phyloP scores from a whole-genome alignment of 2,113 vertebrate genomes.

The Hypomesus transpacificus region DNA sequence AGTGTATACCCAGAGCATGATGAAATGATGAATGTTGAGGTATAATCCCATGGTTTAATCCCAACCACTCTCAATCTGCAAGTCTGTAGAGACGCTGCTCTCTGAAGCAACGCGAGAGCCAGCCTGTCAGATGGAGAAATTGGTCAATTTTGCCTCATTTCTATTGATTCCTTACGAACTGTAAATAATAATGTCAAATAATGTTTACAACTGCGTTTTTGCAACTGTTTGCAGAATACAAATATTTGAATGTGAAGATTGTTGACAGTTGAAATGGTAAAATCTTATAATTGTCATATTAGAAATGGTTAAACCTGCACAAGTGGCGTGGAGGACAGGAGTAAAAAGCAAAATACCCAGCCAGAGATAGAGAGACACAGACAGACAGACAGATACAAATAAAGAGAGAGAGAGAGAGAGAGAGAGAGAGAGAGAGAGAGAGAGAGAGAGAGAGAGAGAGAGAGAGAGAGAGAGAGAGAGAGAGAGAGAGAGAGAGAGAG shows the following conservation, averaged over 20 bases:
- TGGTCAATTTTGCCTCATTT: too few species aligned
- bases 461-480: conserved; percentile 17
- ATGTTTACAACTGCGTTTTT: too few species aligned
- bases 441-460: conserved; percentile 10
- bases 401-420: neutral
- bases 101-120: too few species aligned
- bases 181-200: too few species aligned
- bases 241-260: too few species aligned
- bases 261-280: neutral
- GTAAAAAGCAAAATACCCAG: neutral
- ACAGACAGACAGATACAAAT: neutral
- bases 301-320: neutral
- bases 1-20: conserved; percentile 35
- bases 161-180: too few species aligned
- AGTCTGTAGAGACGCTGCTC: neutral
- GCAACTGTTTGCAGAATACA: too few species aligned
- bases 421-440: conserved; percentile 2
- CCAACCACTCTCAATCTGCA: conserved; percentile 53
- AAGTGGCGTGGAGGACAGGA: neutral
- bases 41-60: conserved; percentile 69
- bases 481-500: conserved; percentile 34
- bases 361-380: neutral
- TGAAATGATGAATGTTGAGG: conserved; percentile 63
- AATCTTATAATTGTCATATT: neutral
- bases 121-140: too few species aligned